Percentiles rank a stretch among this genome's conserved stretches.
phyloP scores from a whole-genome alignment of 2,113 vertebrate genomes.

The Prionailurus viverrinus region DNA sequence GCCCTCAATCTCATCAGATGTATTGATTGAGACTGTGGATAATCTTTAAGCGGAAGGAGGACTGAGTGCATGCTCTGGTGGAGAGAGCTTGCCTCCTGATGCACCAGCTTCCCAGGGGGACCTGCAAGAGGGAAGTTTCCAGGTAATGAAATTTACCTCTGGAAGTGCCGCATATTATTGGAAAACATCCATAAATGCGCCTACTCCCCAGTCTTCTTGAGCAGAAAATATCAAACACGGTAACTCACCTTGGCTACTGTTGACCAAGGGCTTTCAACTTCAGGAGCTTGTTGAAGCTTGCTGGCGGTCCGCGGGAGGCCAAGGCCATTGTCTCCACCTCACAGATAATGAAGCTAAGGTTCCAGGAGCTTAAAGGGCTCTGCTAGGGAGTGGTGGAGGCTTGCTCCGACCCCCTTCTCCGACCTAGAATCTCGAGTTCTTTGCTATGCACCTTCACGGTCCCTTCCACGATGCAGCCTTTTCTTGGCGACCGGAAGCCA shows the following conservation, averaged over 20 bases:
- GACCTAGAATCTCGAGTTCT: not conserved
- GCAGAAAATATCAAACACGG: not conserved
- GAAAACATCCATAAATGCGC: not conserved
- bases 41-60: not conserved
- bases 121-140: not conserved
- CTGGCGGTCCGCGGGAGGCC: accelerated
- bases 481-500: not conserved
- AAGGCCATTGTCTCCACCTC: not conserved
- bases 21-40: not conserved
- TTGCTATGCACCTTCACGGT: not conserved
- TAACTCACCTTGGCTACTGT: not conserved
- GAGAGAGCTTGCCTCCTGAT: not conserved
- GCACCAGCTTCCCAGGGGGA: not conserved
- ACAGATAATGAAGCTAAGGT: not conserved
- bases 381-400: not conserved
- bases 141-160: not conserved
- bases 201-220: not conserved
- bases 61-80: not conserved
- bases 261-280: not conserved
- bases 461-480: not conserved
- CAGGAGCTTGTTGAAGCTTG: not conserved
- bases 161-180: not conserved
- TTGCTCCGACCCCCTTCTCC: not conserved
- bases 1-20: not conserved
- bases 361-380: not conserved